These are phyloP conservation scores for Junonia oenone DNA, from an alignment of 2,888 invertebrate species.

Conservation along the genomic window DNA sequence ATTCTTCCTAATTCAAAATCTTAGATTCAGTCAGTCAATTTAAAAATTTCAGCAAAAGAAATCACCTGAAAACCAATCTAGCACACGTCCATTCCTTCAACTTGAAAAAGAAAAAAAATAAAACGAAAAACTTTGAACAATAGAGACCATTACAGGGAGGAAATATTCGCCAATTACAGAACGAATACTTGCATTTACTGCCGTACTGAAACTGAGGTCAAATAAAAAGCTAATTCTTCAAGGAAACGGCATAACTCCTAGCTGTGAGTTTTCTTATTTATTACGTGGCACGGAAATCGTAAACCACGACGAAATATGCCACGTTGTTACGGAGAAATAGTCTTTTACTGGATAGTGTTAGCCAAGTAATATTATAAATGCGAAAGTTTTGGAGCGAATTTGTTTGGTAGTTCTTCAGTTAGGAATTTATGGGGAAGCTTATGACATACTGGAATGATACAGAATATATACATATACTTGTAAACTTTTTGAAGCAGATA, in stretches of 20 bases:
- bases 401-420: neutral
- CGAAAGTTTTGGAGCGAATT: neutral
- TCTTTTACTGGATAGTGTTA: conserved; percentile 1
- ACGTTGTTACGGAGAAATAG: conserved; percentile 19
- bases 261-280: conserved; percentile 34
- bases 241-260: conserved; percentile 18
- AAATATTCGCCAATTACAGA: neutral
- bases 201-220: neutral
- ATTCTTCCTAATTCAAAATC: too few relatives aligned
- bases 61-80: too few relatives aligned
- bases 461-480: too few relatives aligned
- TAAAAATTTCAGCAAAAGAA: too few relatives aligned
- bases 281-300: conserved; percentile 39
- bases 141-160: neutral
- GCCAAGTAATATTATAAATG: neutral
- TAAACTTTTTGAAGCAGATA: too few relatives aligned
- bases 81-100: too few relatives aligned
- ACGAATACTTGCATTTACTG: neutral
- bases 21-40: neutral
- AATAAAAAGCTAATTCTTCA: conserved; percentile 21
- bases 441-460: too few relatives aligned
- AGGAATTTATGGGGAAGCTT: too few relatives aligned
- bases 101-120: neutral
- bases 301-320: conserved; percentile 45
- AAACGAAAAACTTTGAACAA: neutral